Base-by-base conservation (phyloP, 2,113 vertebrate species). In the Colaptes auratus region DNA sequence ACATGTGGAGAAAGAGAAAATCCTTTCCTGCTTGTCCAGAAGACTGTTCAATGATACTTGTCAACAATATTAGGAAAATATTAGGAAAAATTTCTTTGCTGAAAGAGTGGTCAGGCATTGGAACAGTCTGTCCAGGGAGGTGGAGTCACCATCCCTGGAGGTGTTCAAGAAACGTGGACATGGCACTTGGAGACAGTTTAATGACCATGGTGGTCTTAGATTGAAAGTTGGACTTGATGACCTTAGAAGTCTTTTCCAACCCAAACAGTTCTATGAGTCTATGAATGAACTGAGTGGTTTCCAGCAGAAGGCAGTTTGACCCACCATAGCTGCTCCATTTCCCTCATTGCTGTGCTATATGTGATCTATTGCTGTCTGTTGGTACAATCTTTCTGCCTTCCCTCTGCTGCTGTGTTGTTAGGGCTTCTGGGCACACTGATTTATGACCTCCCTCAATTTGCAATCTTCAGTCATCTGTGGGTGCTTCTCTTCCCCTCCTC, bases 281-380 rank as follows among this genome's bases (percentile, higher is more conserved):
- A 5, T 17, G 15, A 42, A 30, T 19, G 19, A 70, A n/a, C 21
- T 9, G 35, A 31, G 28, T 4, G 12, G 31, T 58, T 74, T 52
- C 31, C 61, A 39, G 61, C 69, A 58, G 48, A 0, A 1, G 25
- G 56, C 7, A 25, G 39, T 35, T 48, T 81, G 76, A 42, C 24
- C 18, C 13, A 27, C 20, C 1, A 1, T 16, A 42, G 70, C 56
- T 44, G 71, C 64, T 86, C 25, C 0, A 1, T 52, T 61, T 63
- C 70, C 17, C 30, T 36, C 20, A 0, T 19, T 44, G 20, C 61
- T 44, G 33, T 77, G 70, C 70, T 11, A 1, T 16, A 4, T 58
- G 31, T 31, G n/a, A 21, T 33, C 31, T 36, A 3, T 61, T 74
- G 60, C 70, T 36, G 39, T 3, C 44, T 1, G 0, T 1, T 39